These are phyloP conservation scores for Lichenostomus cassidix DNA, from an alignment of 2,113 vertebrate genomes.

Conservation along the genomic window DNA sequence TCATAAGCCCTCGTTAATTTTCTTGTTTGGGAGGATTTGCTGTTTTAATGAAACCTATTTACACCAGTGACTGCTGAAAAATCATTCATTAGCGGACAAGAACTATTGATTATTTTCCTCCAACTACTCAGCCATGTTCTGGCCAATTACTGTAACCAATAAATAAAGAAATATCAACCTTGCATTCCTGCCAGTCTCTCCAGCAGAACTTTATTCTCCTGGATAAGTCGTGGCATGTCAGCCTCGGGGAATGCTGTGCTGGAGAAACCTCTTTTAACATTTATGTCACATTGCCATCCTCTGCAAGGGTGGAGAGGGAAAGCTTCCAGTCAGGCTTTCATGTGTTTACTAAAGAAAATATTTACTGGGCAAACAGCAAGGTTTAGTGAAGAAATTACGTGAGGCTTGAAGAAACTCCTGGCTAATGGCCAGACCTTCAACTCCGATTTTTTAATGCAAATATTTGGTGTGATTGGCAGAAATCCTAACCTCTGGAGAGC, in stretches of 20 bases:
- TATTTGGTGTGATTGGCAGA: neutral
- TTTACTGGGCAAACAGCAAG: neutral
- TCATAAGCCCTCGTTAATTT: constrained; percentile 50
- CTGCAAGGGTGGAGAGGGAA: neutral
- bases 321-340: neutral
- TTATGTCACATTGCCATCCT: neutral
- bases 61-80: constrained; percentile 38
- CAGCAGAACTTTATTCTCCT: neutral
- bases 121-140: constrained; percentile 39
- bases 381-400: accelerated
- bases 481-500: neutral
- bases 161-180: constrained; percentile 56
- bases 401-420: neutral
- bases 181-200: constrained; percentile 5
- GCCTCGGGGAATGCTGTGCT: neutral
- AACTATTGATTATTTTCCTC: constrained; percentile 66
- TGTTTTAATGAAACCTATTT: constrained; percentile 66
- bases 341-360: neutral
- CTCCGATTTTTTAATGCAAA: neutral
- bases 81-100: constrained; percentile 64
- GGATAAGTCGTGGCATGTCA: neutral
- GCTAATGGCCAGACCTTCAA: neutral
- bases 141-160: constrained; percentile 60
- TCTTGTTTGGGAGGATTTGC: constrained; percentile 50
- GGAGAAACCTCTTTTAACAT: neutral